These are phyloP conservation scores for Ditylenchus weischeri DNA, from an alignment of 2,888 invertebrate genomes.

Conservation along the genomic window DNA sequence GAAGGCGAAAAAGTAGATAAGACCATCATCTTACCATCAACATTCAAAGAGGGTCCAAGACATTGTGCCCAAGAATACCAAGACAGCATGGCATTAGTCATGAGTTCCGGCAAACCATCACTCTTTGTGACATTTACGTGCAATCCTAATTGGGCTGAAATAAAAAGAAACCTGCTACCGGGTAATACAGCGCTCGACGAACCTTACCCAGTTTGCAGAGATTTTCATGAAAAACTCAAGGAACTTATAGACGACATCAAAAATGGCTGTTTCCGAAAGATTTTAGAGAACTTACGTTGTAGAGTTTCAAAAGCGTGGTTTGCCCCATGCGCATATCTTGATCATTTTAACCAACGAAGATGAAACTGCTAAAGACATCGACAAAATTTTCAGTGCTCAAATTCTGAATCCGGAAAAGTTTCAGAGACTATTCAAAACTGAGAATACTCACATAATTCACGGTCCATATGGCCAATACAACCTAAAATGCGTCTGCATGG, in stretches of 20 bases:
- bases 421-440: conserved; percentile 51
- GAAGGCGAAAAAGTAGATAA: conserved; percentile 22
- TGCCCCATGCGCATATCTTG: conserved; percentile 5
- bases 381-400: conserved; percentile 58
- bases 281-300: not conserved
- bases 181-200: not conserved
- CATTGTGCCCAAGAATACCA: conserved; percentile 29
- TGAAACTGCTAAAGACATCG: conserved; percentile 40
- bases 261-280: not conserved
- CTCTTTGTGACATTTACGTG: conserved; percentile 7
- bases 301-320: conserved; percentile 5
- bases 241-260: not conserved
- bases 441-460: conserved; percentile 57
- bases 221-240: not conserved
- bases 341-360: conserved; percentile 9
- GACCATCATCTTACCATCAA: conserved; percentile 21
- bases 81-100: conserved; percentile 46
- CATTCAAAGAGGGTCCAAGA: conserved; percentile 28
- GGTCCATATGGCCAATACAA: conserved; percentile 57
- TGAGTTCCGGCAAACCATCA: not conserved
- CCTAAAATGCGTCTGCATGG: conserved; percentile 23
- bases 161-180: not conserved
- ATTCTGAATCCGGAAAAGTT: conserved; percentile 54
- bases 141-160: conserved; percentile 12
- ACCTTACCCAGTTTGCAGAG: not conserved